Evolutionary conservation across 2,797 vertebrate genomes (phyloP), one percentile per base, ranked within the genome.

Genomic region (Danio tinwini): DNA sequence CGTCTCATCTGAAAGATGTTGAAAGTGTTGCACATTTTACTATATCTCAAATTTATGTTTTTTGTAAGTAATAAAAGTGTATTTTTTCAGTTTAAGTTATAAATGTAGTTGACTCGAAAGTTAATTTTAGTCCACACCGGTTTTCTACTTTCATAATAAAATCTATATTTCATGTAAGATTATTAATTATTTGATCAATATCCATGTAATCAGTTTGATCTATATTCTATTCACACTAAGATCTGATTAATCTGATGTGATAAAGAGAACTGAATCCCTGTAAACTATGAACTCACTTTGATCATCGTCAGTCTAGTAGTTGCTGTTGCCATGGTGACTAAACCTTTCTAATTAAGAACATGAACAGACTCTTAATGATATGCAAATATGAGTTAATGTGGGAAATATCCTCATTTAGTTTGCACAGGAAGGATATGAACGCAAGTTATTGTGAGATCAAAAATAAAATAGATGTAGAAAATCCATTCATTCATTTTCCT

Each of bases 271-370:
- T 44, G 49, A 63, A 45, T 39, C 39, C 44, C 49, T 77, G 77
- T 84, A 45, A 74, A 81, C 29, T 29, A 39, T 80, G 65, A 79
- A 83, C 80, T 82, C 75, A 50, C 61, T 85, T 76, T 75, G 61
- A 85, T 78, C 78, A 81, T 13, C 79, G 8, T 37, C 78, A 49
- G 52, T 83, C 68, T 83, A 82, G 81, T 83, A 77, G 74, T 80
- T 84, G 78, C 72, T 67, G 87, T 90, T 86, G 84, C 86, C 86
- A 88, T 88, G 84, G 87, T 62, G 87, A 92, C 89, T 82, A 86
- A 82, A 88, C 79, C 74, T 76, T 13, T 61, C 72, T 86, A 89
- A 89, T 84, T 85, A 78, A 62, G 63, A 80, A 82, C 74, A 85
- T 84, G 71, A 85, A 79, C 62, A 74, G 80, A 63, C 69, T 84